These are phyloP conservation scores for Drosophila varians DNA, from an alignment of 1,140 invertebrate species.

Conservation along the genomic window DNA sequence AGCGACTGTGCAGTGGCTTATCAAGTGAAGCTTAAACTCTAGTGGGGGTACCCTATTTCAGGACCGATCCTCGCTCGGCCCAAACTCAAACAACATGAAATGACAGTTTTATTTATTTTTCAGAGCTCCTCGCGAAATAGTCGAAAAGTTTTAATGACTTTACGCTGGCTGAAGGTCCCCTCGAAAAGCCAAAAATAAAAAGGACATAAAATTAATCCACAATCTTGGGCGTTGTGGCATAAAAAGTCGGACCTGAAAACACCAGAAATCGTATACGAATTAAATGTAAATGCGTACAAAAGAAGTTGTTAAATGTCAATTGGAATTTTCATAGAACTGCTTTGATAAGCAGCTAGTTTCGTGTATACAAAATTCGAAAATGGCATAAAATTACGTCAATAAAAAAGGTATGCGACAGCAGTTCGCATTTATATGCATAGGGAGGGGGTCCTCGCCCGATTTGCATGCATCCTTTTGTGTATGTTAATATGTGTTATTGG, in stretches of 20 bases:
- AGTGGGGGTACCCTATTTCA: conserved; percentile 30
- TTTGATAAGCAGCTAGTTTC: conserved; percentile 67
- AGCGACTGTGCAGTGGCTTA: conserved; percentile 70
- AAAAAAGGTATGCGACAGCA: conserved; percentile 68
- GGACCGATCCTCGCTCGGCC: conserved; percentile 19
- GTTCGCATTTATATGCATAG: conserved; percentile 50
- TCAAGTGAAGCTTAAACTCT: conserved; percentile 61
- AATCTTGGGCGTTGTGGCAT: conserved; percentile 61
- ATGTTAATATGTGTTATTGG: conserved; percentile 9
- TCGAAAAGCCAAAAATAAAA: conserved; percentile 5
- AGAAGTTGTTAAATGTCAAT: conserved; percentile 78
- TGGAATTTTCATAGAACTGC: conserved; percentile 72
- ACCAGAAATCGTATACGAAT: conserved; percentile 69
- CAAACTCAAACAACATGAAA: conserved; percentile 78
- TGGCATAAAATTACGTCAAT: conserved; percentile 72
- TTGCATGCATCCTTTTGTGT: conserved; percentile 26
- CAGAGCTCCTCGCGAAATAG: conserved; percentile 67
- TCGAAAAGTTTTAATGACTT: conserved; percentile 81
- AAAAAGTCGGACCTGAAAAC: conserved; percentile 27
- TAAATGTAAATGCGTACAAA: conserved; percentile 70
- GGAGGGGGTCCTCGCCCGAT: conserved; percentile 16
- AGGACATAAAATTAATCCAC: conserved; percentile 55
- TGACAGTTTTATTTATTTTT: conserved; percentile 72
- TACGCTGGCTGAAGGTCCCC: conserved; percentile 28
- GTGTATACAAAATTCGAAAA: conserved; percentile 32